Evolutionary conservation across 1,140 invertebrate genomes (phyloP), one percentile per base, ranked within the genome.

Genomic region (Drosophila kepulauana): DNA sequence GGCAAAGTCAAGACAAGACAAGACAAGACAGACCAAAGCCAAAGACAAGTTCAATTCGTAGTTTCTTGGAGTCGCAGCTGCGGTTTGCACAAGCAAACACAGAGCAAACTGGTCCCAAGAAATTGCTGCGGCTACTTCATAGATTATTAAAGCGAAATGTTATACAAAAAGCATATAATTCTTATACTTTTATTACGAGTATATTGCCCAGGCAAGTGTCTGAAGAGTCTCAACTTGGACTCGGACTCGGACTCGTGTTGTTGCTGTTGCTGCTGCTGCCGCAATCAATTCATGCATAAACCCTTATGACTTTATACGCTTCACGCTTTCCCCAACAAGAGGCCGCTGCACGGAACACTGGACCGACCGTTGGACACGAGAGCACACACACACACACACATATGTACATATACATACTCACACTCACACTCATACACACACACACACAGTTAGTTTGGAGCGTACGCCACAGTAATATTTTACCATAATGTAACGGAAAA

Each of bases 231-330:
- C 20, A 25, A 25, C 3, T 25, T 25, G 20, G 20, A 25, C 20
- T 25, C 20, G 20, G 16, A 16, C 16, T 16, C 20, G 1, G 38
- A 28, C n/a, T 57, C 13, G 20, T 66, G 49, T 7, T 20, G 38
- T 7, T 28, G 16, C 8, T 51, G 30, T 33, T 43, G 52, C 25
- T 58, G 13, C 6, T 51, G 33, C 46, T 67, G 76, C 49, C 74
- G 80, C 84, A 89, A 88, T 89, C 84, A 88, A 89, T 88, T 89
- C 84, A 88, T 81, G 84, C 84, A 88, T 88, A 89, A 88, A 89
- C 84, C 85, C 84, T 89, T 88, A 88, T 88, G 84, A 81, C 84
- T 88, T 84, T 81, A 89, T 88, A 88, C 78, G 85, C 85, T 88
- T 88, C 81, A 89, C 84, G 84, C 85, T 88, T 88, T 89, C 85